Percentiles rank a stretch among this genome's conserved stretches.
Conservation (phyloP, 1,140 invertebrate genomes). For the Drosophila arawakana region DNA sequence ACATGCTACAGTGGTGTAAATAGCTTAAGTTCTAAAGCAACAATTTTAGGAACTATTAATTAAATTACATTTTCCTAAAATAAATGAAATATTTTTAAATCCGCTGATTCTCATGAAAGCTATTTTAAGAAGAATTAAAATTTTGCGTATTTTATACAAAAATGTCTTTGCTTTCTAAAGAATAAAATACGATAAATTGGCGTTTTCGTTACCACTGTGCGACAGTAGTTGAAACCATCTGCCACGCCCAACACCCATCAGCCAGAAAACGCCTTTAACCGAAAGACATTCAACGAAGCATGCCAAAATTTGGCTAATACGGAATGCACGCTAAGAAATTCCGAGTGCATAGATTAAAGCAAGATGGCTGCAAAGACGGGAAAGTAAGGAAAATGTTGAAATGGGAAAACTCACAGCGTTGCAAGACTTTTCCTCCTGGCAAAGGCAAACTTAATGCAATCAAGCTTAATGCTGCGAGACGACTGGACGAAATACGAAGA, state of each 20-base stretch:
- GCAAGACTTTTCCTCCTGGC: not conserved
- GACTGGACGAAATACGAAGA: constrained; percentile 61
- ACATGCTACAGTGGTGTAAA: constrained; percentile 40
- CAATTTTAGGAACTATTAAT: not conserved
- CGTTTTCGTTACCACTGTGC: constrained; percentile 40
- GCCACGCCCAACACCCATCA: constrained; percentile 23
- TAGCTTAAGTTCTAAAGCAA: not conserved
- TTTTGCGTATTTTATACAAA: no score
- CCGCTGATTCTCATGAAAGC: no score
- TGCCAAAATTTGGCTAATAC: constrained; percentile 80
- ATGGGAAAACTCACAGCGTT: constrained; percentile 20
- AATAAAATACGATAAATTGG: not conserved
- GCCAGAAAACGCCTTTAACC: constrained; percentile 20
- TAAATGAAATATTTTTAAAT: no score
- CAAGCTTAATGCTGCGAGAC: constrained; percentile 78
- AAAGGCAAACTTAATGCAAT: constrained; percentile 81
- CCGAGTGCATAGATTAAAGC: constrained; percentile 77
- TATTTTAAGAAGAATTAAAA: no score
- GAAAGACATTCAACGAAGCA: constrained; percentile 66
- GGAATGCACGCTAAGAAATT: constrained; percentile 77
- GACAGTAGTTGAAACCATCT: constrained; percentile 50
- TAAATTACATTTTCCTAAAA: no score
- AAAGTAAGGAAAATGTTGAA: not conserved
- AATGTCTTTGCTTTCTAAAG: no score
- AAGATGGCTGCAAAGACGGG: constrained; percentile 33